Evolutionary conservation across 64 coral and sea anemone species (phyloP).

Genomic region (Montipora capricornis): DNA sequence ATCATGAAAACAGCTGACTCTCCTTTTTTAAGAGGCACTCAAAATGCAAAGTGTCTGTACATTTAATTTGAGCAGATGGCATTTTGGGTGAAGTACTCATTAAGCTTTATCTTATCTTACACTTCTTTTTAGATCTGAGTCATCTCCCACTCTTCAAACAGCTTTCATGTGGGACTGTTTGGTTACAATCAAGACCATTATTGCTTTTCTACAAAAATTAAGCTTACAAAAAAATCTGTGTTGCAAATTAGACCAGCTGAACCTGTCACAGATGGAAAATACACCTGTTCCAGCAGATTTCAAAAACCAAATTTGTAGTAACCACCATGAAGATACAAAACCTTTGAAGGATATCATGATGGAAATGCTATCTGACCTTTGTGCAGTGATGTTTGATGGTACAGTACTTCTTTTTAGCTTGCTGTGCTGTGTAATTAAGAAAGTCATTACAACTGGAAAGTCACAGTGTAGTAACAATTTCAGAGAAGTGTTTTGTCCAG

Average conservation of each 20-base stretch:
- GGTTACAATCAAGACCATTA: constrained; percentile 70
- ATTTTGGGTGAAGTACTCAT: too few species aligned
- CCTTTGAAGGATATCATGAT: not conserved
- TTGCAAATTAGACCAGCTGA: not conserved
- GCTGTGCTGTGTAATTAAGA: not conserved
- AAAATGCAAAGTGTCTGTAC: too few species aligned
- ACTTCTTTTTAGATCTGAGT: constrained; percentile 3
- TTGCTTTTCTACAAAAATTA: constrained; percentile 81
- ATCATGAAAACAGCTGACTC: too few species aligned
- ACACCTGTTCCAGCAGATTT: not conserved
- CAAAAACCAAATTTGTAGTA: not conserved
- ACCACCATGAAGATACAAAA: not conserved
- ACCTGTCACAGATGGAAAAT: not conserved
- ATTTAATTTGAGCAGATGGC: too few species aligned
- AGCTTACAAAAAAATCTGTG: not conserved
- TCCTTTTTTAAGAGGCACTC: too few species aligned
- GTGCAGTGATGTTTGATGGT: constrained; percentile 38
- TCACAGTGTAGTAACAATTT: too few species aligned
- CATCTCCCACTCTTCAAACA: constrained; percentile 67
- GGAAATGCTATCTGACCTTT: constrained; percentile 12
- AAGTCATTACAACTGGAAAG: not conserved
- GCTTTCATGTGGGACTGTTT: constrained; percentile 85
- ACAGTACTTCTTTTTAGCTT: not conserved
- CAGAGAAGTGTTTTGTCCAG: too few species aligned
- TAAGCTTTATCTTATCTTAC: not conserved